Conservation (phyloP, 2,113 vertebrate genomes). For the Platanista minor region DNA sequence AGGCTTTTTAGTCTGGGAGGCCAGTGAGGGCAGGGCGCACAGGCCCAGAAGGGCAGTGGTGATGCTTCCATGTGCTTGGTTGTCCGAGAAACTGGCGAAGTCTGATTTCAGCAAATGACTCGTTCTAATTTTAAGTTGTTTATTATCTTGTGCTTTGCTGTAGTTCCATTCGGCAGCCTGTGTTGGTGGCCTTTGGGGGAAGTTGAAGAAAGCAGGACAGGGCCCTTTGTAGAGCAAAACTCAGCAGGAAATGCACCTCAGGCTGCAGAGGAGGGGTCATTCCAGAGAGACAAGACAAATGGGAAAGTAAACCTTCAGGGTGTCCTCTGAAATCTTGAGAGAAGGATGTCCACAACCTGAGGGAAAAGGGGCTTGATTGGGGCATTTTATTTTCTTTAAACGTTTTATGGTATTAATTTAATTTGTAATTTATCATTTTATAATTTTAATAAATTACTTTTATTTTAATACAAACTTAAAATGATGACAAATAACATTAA, state of each 20-base stretch:
- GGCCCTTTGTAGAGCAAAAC: background rate
- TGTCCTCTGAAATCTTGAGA: background rate
- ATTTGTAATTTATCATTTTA: too few species aligned
- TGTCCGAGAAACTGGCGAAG: background rate
- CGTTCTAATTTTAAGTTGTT: background rate
- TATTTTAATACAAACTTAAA: background rate
- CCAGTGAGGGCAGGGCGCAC: background rate
- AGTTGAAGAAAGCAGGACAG: background rate
- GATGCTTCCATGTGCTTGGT: background rate
- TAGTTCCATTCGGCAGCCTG: background rate
- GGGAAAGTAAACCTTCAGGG: background rate
- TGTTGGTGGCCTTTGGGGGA: background rate
- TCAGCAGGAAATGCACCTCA: background rate
- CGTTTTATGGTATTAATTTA: background rate
- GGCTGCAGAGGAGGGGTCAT: background rate
- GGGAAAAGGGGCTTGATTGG: background rate
- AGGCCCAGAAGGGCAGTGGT: too few species aligned
- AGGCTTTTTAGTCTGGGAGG: background rate
- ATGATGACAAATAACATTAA: background rate
- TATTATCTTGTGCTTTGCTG: background rate
- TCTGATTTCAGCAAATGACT: background rate
- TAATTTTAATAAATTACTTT: background rate
- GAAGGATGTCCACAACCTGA: background rate
- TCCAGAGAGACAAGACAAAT: background rate
- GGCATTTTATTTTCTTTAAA: background rate